Evolutionary conservation across 2,797 vertebrate species (phyloP), one percentile per base, ranked within the genome.

Genomic region (Pantherophis alleghaniensis): DNA sequence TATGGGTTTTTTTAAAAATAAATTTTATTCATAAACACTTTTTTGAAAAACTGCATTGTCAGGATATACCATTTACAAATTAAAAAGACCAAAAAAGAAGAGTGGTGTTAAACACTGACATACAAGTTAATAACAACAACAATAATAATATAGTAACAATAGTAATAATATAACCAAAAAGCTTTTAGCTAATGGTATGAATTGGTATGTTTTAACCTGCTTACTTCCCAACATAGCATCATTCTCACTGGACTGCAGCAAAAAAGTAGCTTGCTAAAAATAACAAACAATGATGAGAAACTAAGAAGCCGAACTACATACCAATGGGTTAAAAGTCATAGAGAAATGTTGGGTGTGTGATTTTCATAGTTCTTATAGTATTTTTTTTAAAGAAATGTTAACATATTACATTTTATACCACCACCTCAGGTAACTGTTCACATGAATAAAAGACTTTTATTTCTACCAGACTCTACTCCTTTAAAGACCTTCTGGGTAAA

Each of bases 401-500:
- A 88, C 87, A 95, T 92, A 89, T 97, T 96, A 96, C 95, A 94
- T 96, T 97, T 94, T 95, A 92, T 96, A 96, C 88, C 95, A 93
- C 93, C 94, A 47, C 96, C 96, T 94, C 96, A 96, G 95, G 94
- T 97, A 96, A 97, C 95, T 95, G 96, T 97, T 97, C 95, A 94
- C 96, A 96, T 97, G 97, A 97, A 97, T 97, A 97, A 96, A 96
- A 96, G 95, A 96, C 96, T 96, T 96, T 97, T 97, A 97, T 97
- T 97, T 97, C 93, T 95, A 97, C 96, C 94, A 96, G 94, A 96
- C 89, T 96, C 94, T 93, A 94, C 94, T 95, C 55, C 94, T 95
- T 66, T 96, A 95, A 97, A 97, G 95, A 96, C 95, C 95, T 95
- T 69, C 74, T 93, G 96, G 96, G 95, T 97, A 97, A 97, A 95